These are phyloP conservation scores for Drosophila limbata DNA, from an alignment of 2,888 invertebrate genomes.

Conservation along the genomic window DNA sequence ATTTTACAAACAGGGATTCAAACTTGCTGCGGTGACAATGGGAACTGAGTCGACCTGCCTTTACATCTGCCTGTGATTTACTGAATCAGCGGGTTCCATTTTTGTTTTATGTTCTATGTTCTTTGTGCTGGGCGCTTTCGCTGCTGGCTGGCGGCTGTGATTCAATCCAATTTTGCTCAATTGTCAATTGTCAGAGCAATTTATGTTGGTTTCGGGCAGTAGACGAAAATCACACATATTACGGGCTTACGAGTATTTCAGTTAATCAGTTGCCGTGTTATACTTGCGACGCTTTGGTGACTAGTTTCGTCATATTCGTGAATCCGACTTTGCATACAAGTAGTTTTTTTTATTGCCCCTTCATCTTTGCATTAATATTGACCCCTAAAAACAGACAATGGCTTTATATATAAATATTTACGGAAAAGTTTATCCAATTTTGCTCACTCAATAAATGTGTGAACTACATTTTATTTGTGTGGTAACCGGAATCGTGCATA, in stretches of 20 bases:
- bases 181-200: conserved; percentile 76
- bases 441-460: conserved; percentile 7
- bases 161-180: conserved; percentile 76
- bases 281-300: conserved; percentile 47
- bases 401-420: conserved; percentile 3
- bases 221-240: conserved; percentile 40
- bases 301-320: conserved; percentile 43
- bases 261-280: conserved; percentile 54
- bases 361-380: conserved; percentile 31
- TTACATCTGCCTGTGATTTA: conserved; percentile 46
- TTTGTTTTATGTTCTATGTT: conserved; percentile 12
- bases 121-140: conserved; percentile 49
- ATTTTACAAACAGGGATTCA: conserved; percentile 54
- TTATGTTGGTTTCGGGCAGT: conserved; percentile 65
- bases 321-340: conserved; percentile 34
- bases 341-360: conserved; percentile 16
- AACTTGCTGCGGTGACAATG: conserved; percentile 10
- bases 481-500: neutral
- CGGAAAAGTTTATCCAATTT: conserved; percentile 24
- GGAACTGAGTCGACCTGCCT: conserved; percentile 31
- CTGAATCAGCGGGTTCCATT: conserved; percentile 54
- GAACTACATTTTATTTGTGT: conserved; percentile 12
- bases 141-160: conserved; percentile 39
- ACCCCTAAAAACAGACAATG: conserved; percentile 36
- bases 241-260: conserved; percentile 51